Evolutionary conservation across 2,797 vertebrate species (phyloP).

Genomic region (Melanotaenia boesemani): DNA sequence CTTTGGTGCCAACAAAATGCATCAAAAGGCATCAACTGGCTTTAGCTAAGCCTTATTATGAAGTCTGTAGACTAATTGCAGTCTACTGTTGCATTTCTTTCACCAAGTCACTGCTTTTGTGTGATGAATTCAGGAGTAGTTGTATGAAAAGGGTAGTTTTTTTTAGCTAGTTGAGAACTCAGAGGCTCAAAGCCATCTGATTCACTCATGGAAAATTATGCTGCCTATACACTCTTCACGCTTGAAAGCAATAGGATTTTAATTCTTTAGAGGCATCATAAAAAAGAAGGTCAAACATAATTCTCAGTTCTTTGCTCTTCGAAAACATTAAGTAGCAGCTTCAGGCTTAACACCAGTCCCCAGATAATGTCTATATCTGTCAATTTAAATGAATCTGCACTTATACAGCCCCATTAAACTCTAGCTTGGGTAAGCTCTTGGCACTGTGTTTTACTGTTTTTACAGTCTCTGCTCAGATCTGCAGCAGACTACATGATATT

Average conservation of each 20-base stretch:
- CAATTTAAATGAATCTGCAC: constrained; percentile 9
- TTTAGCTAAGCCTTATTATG: constrained; percentile 17
- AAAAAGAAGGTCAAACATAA: constrained; percentile 45
- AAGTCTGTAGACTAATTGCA: constrained; percentile 14
- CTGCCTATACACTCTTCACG: constrained; percentile 32
- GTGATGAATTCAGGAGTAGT: constrained; percentile 14
- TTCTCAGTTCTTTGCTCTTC: constrained; percentile 28
- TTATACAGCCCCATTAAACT: constrained; percentile 2
- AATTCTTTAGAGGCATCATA: constrained; percentile 44
- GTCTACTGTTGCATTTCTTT: constrained; percentile 29
- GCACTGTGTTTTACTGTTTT: constrained; percentile 3
- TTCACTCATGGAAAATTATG: constrained; percentile 44
- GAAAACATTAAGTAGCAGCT: constrained; percentile 28
- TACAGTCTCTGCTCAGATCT: constrained; percentile 1
- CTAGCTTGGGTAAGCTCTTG: not conserved
- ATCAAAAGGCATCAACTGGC: constrained; percentile 24
- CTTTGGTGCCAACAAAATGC: constrained; percentile 18
- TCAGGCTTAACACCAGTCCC: constrained; percentile 8
- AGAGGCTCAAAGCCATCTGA: constrained; percentile 42
- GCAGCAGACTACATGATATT: not conserved
- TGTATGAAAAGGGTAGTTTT: constrained; percentile 15
- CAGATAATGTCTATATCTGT: constrained; percentile 5
- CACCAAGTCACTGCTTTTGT: constrained; percentile 27
- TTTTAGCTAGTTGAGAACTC: constrained; percentile 32
- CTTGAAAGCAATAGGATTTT: constrained; percentile 42